Base-by-base conservation (phyloP, 1,140 invertebrate species). In the Drosophila navojoa region DNA sequence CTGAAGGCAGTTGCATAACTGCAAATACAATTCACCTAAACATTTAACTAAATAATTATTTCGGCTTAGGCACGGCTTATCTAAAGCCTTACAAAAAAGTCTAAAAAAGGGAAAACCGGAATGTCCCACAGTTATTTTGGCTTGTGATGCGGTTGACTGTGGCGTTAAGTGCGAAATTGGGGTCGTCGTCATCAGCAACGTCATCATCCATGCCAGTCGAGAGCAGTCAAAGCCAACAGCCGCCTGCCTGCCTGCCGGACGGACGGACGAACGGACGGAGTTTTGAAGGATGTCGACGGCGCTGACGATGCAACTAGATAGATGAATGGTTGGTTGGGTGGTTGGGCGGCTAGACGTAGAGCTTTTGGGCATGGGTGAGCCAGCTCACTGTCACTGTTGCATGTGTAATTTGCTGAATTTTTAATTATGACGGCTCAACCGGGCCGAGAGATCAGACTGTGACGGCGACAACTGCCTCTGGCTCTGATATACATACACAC, bases 331-430 rank as follows among this genome's bases (percentile, higher is more conserved):
- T 29, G 27, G 9, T 9, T 35, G 19, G 44, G 25, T 40, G 38
- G 32, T 2, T 29, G 27, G 27, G 27, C 5, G 32, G 6, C 10
- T 32, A 9, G 27, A 29, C 6, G 19, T 22, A 22, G 19, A 7
- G 45, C 6, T 10, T 47, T 10, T 47, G 4, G 22, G 11, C 13
- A 40, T 16, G 15, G 42, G 1, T n/a, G 42, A 44, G n/a, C 13
- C 45, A 50, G 45, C 47, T 60, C 44, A 32, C 59, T 74, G 73
- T 62, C 69, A 59, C 50, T 62, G 66, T 81, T 81, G 79, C 79
- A 81, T 81, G 61, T 81, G 76, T 81, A 81, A 81, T 82, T 82
- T 82, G 75, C 66, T 82, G 79, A 81, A 81, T 81, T 81, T 81
- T 81, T 81, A 82, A 81, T 81, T 81, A 78, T 81, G 79, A 75